Conservation (phyloP, 2,888 invertebrate species). For the Cremastinae sp. region DNA sequence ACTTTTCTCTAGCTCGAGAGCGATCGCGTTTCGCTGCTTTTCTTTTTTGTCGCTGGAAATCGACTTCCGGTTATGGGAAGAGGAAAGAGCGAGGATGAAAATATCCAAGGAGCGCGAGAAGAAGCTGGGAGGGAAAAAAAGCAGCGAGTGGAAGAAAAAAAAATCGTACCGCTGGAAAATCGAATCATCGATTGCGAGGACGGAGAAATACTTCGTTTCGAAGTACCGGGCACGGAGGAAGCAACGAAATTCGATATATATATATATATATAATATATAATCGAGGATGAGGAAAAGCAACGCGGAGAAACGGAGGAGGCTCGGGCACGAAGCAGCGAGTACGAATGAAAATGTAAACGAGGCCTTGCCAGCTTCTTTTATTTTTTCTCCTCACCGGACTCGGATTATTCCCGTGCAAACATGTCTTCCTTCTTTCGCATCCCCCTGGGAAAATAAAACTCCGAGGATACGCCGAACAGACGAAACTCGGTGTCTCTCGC, state of each 20-base stretch:
- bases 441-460: constrained; percentile 34
- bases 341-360: constrained; percentile 29
- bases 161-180: constrained; percentile 41
- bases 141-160: constrained; percentile 17
- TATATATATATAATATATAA: too few species aligned
- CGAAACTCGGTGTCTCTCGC: constrained; percentile 11
- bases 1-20: neutral
- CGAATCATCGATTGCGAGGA: constrained; percentile 37
- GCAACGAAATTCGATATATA: constrained; percentile 51
- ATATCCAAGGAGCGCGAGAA: constrained; percentile 36
- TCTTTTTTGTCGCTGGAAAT: constrained; percentile 14
- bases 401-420: constrained; percentile 28
- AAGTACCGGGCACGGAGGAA: constrained; percentile 13
- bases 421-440: constrained; percentile 14
- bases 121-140: neutral
- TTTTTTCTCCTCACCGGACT: constrained; percentile 15
- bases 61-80: constrained; percentile 22
- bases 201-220: constrained; percentile 31
- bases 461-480: constrained; percentile 23
- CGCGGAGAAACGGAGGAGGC: neutral
- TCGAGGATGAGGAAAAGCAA: constrained; percentile 36
- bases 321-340: neutral
- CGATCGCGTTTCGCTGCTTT: neutral
- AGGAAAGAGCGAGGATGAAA: constrained; percentile 7
- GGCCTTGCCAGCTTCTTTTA: constrained; percentile 22